These are phyloP conservation scores for Dusona sp. DNA, from an alignment of 2,888 invertebrate genomes.

Conservation along the genomic window DNA sequence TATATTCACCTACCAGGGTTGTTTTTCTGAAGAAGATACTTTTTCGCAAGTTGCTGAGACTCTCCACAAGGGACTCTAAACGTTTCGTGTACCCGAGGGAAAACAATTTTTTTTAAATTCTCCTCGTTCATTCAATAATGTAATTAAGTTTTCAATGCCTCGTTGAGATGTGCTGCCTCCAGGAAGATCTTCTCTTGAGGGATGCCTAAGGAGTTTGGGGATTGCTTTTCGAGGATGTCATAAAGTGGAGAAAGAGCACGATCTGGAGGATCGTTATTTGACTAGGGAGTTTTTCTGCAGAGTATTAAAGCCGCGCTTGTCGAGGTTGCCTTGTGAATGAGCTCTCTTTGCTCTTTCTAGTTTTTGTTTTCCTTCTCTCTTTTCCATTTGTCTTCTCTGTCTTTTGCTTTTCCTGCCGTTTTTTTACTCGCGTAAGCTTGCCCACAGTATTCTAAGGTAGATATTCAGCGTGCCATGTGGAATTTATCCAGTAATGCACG, in stretches of 20 bases:
- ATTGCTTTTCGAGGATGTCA: not conserved
- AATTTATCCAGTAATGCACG: not conserved
- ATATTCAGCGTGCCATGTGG: not conserved
- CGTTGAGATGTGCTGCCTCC: conserved; percentile 28
- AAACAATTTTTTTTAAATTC: conserved; percentile 27
- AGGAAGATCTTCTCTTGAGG: not conserved
- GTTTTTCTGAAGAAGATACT: not conserved
- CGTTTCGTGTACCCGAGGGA: not conserved
- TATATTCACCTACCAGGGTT: not conserved
- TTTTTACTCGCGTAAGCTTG: not conserved
- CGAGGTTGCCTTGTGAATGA: conserved; percentile 12
- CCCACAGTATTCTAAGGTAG: not conserved
- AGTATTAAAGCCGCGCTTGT: conserved; percentile 5
- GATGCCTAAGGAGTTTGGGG: conserved; percentile 4
- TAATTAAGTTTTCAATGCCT: conserved; percentile 45
- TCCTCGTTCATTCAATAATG: conserved; percentile 23
- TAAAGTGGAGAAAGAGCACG: not conserved
- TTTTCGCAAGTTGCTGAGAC: not conserved
- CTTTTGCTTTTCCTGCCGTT: conserved; percentile 8
- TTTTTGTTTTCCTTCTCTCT: not conserved
- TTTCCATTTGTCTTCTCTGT: conserved; percentile 57
- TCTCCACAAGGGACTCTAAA: not conserved
- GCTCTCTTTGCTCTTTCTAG: not conserved
- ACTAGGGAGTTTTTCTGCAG: conserved; percentile 33
- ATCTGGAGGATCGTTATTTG: conserved; percentile 30